phyloP scores from a whole-genome alignment of 2,113 vertebrate species.

The Phalacrocorax brasilianus region DNA sequence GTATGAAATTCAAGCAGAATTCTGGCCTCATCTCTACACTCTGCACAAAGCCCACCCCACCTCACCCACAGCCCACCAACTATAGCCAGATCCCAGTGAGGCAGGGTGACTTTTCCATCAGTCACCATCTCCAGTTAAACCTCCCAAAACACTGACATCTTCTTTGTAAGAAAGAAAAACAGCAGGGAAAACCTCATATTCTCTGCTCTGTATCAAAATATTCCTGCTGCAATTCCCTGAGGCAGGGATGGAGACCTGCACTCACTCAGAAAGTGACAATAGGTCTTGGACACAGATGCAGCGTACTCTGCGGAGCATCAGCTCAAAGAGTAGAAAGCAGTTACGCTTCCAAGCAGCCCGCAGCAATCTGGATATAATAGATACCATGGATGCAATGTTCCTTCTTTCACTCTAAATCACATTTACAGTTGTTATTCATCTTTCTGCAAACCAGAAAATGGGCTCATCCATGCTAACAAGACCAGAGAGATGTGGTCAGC shows the following conservation, averaged over 20 bases:
- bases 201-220: constrained; percentile 13
- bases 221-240: neutral
- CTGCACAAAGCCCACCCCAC: neutral
- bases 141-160: neutral
- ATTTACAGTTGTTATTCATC: neutral
- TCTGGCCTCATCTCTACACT: neutral
- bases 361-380: neutral
- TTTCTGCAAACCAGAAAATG: neutral
- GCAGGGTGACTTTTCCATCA: neutral
- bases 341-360: neutral
- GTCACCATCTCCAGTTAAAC: neutral
- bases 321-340: neutral
- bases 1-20: neutral
- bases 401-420: neutral
- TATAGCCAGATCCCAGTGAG: neutral
- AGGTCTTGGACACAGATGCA: neutral
- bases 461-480: neutral
- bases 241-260: neutral
- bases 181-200: neutral
- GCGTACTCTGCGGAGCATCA: neutral
- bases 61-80: neutral
- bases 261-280: neutral
- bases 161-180: neutral
- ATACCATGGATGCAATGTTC: neutral
- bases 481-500: neutral